Percentiles rank a stretch among this genome's conserved stretches.
Evolutionary conservation across 2,113 vertebrate genomes (phyloP).

Genomic region (Charina bottae): DNA sequence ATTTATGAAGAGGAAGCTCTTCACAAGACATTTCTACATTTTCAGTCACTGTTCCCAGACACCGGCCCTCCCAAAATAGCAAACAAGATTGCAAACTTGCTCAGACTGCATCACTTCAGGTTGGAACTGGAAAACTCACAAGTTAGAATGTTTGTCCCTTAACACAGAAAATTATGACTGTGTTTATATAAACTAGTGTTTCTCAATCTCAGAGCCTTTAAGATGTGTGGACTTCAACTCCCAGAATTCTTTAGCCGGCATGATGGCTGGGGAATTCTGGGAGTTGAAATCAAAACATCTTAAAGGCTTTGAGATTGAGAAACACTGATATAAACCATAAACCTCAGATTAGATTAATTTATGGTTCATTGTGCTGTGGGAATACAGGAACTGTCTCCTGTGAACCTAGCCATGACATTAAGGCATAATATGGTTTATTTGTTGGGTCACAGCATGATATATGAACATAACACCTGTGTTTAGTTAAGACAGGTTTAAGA

Average conservation of each 20-base stretch:
- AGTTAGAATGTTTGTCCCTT: neutral
- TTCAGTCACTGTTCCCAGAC: neutral
- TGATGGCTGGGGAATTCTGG: neutral
- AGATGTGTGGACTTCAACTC: no score
- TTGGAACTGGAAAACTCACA: neutral
- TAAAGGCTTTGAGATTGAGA: neutral
- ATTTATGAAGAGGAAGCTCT: neutral
- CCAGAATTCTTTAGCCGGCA: no score
- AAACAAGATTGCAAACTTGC: neutral
- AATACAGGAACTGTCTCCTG: neutral
- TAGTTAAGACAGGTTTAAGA: neutral
- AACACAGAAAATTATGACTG: neutral
- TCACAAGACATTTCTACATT: neutral
- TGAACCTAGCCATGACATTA: neutral
- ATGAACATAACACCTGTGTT: neutral
- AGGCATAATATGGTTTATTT: neutral
- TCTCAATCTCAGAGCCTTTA: neutral
- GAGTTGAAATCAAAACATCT: neutral
- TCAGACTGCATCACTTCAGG: neutral
- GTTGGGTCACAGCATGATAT: neutral
- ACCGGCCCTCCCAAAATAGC: neutral
- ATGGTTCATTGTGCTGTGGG: neutral
- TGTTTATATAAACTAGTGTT: neutral
- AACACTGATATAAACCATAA: neutral
- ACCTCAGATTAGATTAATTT: neutral